Conservation (phyloP, 2,797 vertebrate genomes). For the Balearica regulorum region DNA sequence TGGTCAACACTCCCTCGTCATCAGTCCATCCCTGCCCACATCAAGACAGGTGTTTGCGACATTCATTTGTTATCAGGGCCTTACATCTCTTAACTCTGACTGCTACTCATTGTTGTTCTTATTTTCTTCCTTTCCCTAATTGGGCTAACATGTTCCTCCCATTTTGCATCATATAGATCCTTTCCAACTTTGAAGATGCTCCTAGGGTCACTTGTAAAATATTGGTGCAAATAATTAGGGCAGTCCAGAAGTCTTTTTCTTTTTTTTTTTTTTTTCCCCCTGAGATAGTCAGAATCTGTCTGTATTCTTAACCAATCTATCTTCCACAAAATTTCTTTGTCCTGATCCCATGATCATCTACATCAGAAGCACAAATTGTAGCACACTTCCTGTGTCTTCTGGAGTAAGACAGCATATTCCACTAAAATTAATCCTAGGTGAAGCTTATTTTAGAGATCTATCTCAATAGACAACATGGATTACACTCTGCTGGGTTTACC, state of each 20-base stretch:
- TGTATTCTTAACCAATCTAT: not conserved
- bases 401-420: not conserved
- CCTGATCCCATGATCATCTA: not conserved
- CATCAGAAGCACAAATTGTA: not conserved
- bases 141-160: accelerated
- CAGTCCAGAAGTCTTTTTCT: not conserved
- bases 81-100: not conserved
- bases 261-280: accelerated
- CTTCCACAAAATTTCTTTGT: not conserved
- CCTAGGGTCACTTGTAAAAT: not conserved
- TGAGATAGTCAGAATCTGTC: not conserved
- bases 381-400: not conserved
- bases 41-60: no score
- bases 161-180: not conserved
- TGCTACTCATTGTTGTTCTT: not conserved
- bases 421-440: not conserved
- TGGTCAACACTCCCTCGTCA: no score
- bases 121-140: not conserved
- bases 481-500: not conserved
- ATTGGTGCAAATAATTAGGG: not conserved
- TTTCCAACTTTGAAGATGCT: not conserved
- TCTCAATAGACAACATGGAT: not conserved
- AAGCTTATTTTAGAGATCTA: accelerated
- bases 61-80: no score
- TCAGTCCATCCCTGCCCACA: no score